These are phyloP conservation scores for Diadumene lineata DNA, from an alignment of 92 coral and sea anemone genomes.

Conservation along the genomic window DNA sequence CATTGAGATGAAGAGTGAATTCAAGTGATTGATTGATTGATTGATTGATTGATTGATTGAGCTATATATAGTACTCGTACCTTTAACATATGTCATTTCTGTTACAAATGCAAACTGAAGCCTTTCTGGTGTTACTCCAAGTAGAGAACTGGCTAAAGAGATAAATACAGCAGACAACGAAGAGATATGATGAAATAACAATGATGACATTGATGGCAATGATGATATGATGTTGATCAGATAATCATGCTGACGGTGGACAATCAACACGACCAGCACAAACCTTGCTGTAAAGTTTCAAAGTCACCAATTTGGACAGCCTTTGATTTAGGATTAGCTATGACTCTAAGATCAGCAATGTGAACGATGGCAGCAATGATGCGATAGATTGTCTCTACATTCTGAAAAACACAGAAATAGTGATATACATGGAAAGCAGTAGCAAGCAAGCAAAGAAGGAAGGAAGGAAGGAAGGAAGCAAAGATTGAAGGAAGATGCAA, in stretches of 20 bases:
- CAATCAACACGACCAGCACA: background rate
- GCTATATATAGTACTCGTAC: too few relatives aligned
- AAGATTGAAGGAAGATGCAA: background rate
- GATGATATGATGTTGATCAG: background rate
- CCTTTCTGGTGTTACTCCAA: conserved; percentile 51
- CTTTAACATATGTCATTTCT: conserved; percentile 47
- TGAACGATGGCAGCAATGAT: conserved; percentile 33
- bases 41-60: background rate
- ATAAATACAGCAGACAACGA: background rate
- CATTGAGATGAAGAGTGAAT: background rate
- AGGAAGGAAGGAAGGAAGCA: background rate
- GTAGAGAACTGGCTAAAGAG: conserved; percentile 59
- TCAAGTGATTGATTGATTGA: background rate
- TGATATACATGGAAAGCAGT: background rate
- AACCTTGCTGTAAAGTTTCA: conserved; percentile 29
- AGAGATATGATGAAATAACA: background rate
- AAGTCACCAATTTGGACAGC: conserved; percentile 5
- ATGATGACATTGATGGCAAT: background rate
- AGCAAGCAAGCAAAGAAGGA: background rate
- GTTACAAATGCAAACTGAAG: conserved; percentile 47
- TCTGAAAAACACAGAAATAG: background rate
- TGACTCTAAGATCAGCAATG: conserved; percentile 23
- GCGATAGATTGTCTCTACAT: conserved; percentile 22
- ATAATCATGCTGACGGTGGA: background rate
- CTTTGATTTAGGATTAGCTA: background rate